Percentiles rank a stretch among this genome's conserved stretches.
Evolutionary conservation across 2,888 invertebrate genomes (phyloP).

Genomic region (Scaptomyza parva): DNA sequence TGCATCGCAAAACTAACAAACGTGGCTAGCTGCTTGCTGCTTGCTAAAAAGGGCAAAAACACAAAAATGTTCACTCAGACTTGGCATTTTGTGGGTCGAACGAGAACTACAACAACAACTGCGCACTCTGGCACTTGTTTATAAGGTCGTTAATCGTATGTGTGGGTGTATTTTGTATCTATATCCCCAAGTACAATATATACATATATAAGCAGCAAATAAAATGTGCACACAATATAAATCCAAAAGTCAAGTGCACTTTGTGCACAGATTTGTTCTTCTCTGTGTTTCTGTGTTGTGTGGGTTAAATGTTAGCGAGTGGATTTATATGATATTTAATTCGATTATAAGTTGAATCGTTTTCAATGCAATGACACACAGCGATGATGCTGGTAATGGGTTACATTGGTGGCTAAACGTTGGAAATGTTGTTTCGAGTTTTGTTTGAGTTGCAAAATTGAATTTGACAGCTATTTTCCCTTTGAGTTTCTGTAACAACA

Average conservation of each 20-base stretch:
- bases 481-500: conserved; percentile 31
- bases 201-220: conserved; percentile 61
- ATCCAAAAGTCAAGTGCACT: conserved; percentile 66
- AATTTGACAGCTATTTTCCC: conserved; percentile 32
- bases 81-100: conserved; percentile 43
- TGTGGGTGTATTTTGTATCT: conserved; percentile 22
- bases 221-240: conserved; percentile 66
- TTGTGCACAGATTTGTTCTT: conserved; percentile 34
- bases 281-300: too few relatives aligned
- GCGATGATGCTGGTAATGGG: background rate
- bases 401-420: background rate
- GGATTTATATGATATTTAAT: conserved; percentile 21
- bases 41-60: conserved; percentile 42
- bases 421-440: background rate
- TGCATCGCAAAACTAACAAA: conserved; percentile 82
- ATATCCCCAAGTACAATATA: too few relatives aligned
- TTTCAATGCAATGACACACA: background rate
- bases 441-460: background rate
- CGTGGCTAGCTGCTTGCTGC: conserved; percentile 58
- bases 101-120: conserved; percentile 14
- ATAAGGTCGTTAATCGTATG: conserved; percentile 75
- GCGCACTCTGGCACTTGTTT: conserved; percentile 56
- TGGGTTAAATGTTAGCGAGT: conserved; percentile 28
- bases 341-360: conserved; percentile 3
- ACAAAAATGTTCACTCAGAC: conserved; percentile 45